Conservation (phyloP, 1,140 invertebrate genomes). For the Eulimnadia texana region DNA sequence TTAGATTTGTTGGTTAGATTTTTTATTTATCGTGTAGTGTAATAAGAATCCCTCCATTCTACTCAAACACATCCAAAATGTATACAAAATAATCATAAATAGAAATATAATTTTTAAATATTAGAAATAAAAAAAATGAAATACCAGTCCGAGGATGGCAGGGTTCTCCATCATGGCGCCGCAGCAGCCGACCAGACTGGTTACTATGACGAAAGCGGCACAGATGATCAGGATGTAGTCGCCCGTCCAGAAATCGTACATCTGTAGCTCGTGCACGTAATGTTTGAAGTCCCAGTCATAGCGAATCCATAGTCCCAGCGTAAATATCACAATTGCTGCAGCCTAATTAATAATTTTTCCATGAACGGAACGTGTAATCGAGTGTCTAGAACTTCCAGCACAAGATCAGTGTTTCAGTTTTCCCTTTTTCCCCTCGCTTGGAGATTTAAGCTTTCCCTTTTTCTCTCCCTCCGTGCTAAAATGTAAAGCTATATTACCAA, state of each 20-base stretch:
- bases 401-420: not conserved
- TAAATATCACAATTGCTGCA: constrained; percentile 39
- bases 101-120: no score
- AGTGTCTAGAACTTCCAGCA: not conserved
- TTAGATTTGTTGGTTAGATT: no score
- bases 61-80: no score
- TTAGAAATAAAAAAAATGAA: not conserved
- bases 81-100: no score
- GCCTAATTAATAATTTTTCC: not conserved
- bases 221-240: constrained; percentile 59
- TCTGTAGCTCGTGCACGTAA: constrained; percentile 55
- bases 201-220: constrained; percentile 50
- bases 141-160: constrained; percentile 25
- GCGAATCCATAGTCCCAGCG: constrained; percentile 59
- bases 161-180: constrained; percentile 26
- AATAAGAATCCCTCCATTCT: no score
- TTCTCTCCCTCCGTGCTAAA: not conserved
- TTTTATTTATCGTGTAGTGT: no score
- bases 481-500: not conserved
- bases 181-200: constrained; percentile 54
- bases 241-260: constrained; percentile 61
- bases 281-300: constrained; percentile 62
- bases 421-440: not conserved
- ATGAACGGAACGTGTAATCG: not conserved
- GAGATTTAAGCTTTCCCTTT: not conserved